phyloP scores from a whole-genome alignment of 2,797 vertebrate genomes.

The Bufotes viridis region DNA sequence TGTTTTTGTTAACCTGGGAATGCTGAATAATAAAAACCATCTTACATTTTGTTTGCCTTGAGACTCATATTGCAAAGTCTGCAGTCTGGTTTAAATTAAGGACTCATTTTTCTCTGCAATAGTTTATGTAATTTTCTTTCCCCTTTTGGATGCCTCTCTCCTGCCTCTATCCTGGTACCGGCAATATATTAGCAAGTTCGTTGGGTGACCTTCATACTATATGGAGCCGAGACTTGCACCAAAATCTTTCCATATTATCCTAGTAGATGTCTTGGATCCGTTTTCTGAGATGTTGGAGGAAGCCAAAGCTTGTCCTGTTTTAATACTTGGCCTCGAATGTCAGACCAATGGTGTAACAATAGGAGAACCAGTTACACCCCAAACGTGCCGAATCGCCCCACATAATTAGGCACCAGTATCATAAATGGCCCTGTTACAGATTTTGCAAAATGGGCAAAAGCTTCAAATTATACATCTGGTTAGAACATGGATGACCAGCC shows the following conservation, averaged over 20 bases:
- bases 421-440: not conserved
- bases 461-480: not conserved
- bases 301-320: not conserved
- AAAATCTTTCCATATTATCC: not conserved
- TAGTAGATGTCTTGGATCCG: not conserved
- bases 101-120: conserved; percentile 55
- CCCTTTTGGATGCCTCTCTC: conserved; percentile 11
- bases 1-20: conserved; percentile 63
- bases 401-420: not conserved
- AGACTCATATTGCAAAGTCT: conserved; percentile 60
- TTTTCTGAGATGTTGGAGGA: not conserved
- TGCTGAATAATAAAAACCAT: conserved; percentile 62
- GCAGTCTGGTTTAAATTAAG: conserved; percentile 59
- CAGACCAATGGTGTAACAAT: not conserved
- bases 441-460: not conserved
- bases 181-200: not conserved
- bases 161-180: conserved; percentile 31
- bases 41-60: conserved; percentile 60
- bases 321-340: too few species aligned
- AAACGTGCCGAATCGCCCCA: too few species aligned
- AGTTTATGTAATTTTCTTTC: conserved; percentile 48
- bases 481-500: not conserved
- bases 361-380: not conserved
- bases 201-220: not conserved
- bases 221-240: not conserved